Evolutionary conservation across 2,888 invertebrate species (phyloP), one percentile per base, ranked within the genome.

Genomic region (Phaonia tiefii): DNA sequence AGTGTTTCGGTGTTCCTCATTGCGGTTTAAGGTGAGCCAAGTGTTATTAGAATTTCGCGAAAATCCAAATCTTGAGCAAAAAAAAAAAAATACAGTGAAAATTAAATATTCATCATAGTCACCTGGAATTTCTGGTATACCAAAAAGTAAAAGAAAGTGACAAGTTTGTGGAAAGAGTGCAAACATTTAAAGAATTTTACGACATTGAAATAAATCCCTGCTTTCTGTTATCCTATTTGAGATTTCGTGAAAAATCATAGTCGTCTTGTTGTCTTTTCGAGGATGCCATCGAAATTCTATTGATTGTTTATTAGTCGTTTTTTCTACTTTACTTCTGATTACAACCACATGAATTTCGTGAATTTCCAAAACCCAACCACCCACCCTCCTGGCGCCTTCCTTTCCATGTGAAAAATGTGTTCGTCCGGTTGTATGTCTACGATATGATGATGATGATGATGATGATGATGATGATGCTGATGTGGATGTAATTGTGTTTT

Each of bases 121-220:
- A 54, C 54, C 54, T 54, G 54, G 54, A 54, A 17, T 54, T 54
- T 54, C 11, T 22, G 13, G 54, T 54, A 54, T 54, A 54, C 54
- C 25, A 8, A 54, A 22, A 17, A n/a, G n/a, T n/a, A n/a, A n/a
- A n/a, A n/a, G n/a, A n/a, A n/a, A n/a, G n/a, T n/a, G n/a, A n/a
- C n/a, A n/a, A n/a, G n/a, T n/a, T n/a, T n/a, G n/a, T n/a, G n/a
- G n/a, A n/a, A n/a, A n/a, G n/a, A n/a, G n/a, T n/a, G n/a, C n/a
- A n/a, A n/a, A n/a, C n/a, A n/a, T n/a, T n/a, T n/a, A n/a, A n/a
- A n/a, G n/a, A n/a, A n/a, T n/a, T n/a, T n/a, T n/a, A n/a, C n/a
- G n/a, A n/a, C n/a, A n/a, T n/a, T n/a, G n/a, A n/a, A n/a, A n/a
- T n/a, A n/a, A n/a, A n/a, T n/a, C n/a, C n/a, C n/a, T n/a, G n/a